Percentiles rank a stretch among this genome's conserved stretches.
Evolutionary conservation across 1,140 invertebrate species (phyloP).

Genomic region (Plectus sambesii): DNA sequence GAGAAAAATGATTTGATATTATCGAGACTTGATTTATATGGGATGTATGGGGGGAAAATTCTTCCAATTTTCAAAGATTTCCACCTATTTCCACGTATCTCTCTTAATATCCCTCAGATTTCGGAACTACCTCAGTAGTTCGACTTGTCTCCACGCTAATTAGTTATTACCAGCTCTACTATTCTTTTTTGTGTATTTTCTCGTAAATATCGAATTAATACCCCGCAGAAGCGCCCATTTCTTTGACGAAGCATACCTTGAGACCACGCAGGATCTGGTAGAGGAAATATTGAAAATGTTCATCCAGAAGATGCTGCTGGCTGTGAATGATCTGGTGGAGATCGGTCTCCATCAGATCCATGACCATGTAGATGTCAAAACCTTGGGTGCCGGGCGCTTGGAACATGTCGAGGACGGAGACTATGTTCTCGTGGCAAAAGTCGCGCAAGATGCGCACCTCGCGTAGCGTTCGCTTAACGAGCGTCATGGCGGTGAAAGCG

Average conservation of each 20-base stretch:
- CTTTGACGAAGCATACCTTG: constrained; percentile 34
- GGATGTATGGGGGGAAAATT: no score
- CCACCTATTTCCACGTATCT: constrained; percentile 13
- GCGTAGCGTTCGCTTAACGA: constrained; percentile 49
- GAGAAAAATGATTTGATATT: no score
- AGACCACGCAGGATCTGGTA: constrained; percentile 51
- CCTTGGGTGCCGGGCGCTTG: constrained; percentile 29
- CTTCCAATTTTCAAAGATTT: no score
- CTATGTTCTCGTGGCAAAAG: constrained; percentile 50
- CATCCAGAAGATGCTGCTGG: constrained; percentile 48
- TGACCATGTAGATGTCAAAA: constrained; percentile 51
- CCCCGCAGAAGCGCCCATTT: no score
- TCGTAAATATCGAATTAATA: no score
- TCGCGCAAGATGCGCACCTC: constrained; percentile 52
- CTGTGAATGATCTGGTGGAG: constrained; percentile 51
- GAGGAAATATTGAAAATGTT: constrained; percentile 49
- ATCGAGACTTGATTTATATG: no score
- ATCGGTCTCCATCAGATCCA: constrained; percentile 52
- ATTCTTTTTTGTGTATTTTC: no score
- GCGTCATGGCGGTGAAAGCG: constrained; percentile 47
- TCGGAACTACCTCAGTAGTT: no score
- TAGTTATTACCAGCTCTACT: no score
- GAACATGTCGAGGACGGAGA: constrained; percentile 48
- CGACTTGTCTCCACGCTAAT: no score
- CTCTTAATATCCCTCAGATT: constrained; percentile 1